Base-by-base conservation (phyloP, 2,113 vertebrate genomes). In the Boulengeromyrus knoepffleri region DNA sequence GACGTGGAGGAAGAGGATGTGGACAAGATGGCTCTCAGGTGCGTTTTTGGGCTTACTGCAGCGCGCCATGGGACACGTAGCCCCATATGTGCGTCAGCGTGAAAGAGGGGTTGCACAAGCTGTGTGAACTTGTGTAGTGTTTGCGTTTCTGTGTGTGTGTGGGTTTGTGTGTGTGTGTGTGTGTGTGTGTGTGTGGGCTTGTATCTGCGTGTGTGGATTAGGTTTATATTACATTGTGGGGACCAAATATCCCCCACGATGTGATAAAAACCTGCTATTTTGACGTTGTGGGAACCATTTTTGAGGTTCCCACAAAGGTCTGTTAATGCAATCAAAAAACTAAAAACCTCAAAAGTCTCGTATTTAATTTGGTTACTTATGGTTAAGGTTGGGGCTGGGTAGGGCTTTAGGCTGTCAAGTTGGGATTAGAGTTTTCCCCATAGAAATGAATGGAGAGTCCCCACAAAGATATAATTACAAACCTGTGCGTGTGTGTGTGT, bases 1-100 rank as follows among this genome's bases (percentile, higher is more conserved):
- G 98, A 99, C 90, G 97, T 99, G 77, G 99, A 99, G 95, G 99
- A 99, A 88, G 99, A 99, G 91, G 98, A 99, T 88, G 97, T 99
- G 50, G 98, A 99, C 93, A 99, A 99, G 94, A 96, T 99, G 92
- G 98, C 98, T 0, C 96, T 99, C 90, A 97, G 98, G 99, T 99
- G 93, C 94, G 93, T 90, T 31, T 27, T 12, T 39, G 87, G 91
- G 53, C 36, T 4, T 45, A 21, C 39, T 5, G 5, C 9, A 0
- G 31, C 4, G 2, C 1, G 24, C 5, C 6, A 39, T 3, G 24
- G 49, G 13, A 52, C 24, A 8, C 56, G 3, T 15, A 36, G 70
- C 17, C 15, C 1, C 13, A 6, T 15, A 17, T 66, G 62, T 66
- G 62, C 9, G 1, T 70, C 12, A 5, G 10, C 12, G 10, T 70